Evolutionary conservation across 2,113 vertebrate genomes (phyloP).

Genomic region (Mellivora capensis): DNA sequence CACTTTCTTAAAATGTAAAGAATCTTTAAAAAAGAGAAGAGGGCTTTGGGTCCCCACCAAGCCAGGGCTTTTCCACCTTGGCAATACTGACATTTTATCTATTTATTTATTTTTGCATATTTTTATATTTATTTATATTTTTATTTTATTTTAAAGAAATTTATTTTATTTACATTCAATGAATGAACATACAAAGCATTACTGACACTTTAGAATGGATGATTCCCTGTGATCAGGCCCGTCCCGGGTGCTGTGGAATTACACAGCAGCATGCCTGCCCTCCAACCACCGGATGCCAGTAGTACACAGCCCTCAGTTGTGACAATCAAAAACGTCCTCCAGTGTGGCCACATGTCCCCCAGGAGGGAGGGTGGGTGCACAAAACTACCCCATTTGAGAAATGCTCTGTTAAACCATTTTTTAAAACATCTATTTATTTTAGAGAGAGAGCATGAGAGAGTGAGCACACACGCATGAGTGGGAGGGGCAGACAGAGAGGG

Average conservation of each 20-base stretch:
- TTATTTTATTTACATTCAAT: not conserved
- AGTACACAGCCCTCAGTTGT: not conserved
- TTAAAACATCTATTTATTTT: not conserved
- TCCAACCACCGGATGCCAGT: not conserved
- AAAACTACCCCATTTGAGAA: not conserved
- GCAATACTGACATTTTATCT: too few relatives aligned
- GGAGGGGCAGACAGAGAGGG: not conserved
- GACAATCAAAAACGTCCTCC: not conserved
- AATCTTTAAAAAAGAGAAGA: not conserved
- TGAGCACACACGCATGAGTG: not conserved
- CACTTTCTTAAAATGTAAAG: not conserved
- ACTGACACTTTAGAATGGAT: not conserved
- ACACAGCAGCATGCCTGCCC: not conserved
- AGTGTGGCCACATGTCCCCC: not conserved
- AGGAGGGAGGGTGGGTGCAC: too few relatives aligned
- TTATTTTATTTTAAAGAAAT: not conserved
- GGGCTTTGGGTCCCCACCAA: not conserved
- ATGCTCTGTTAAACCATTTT: not conserved
- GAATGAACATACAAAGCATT: not conserved
- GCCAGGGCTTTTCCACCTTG: not conserved
- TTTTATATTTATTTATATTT: not conserved
- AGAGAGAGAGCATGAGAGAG: not conserved
- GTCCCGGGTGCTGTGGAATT: not conserved
- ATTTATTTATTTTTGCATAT: not conserved
- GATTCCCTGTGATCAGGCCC: not conserved